Conservation (phyloP, 2,797 vertebrate species). For the Psittacula derbiana region DNA sequence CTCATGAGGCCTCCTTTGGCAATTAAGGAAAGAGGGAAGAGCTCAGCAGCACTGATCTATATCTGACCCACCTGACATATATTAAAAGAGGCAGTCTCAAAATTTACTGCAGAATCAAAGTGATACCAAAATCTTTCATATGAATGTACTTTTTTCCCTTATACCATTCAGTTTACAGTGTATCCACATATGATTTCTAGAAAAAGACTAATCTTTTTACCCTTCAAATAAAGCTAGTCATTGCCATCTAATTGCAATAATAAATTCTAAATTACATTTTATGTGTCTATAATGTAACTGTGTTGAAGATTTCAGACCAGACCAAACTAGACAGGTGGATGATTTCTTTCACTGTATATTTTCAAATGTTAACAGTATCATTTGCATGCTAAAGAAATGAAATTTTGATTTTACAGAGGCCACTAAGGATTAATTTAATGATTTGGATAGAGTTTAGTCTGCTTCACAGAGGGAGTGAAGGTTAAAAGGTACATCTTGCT, state of each 20-base stretch:
- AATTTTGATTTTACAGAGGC: conserved; percentile 66
- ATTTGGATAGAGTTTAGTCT: conserved; percentile 67
- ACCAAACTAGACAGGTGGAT: conserved; percentile 40
- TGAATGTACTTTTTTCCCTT: neutral
- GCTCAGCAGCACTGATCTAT: neutral
- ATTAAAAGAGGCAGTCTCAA: neutral
- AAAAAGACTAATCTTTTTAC: neutral
- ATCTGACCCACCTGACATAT: neutral
- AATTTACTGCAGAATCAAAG: neutral
- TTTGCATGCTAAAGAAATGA: conserved; percentile 72
- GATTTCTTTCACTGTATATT: conserved; percentile 50
- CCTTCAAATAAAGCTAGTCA: neutral
- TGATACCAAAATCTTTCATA: neutral
- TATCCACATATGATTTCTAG: neutral
- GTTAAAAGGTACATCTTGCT: conserved; percentile 77
- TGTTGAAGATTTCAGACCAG: conserved; percentile 14
- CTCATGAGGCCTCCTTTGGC: neutral
- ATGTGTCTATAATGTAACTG: neutral
- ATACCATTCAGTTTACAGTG: neutral
- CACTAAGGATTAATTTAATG: conserved; percentile 77
- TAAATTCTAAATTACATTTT: conserved; percentile 14
- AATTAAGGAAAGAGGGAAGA: neutral
- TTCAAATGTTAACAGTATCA: conserved; percentile 62
- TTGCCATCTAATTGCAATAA: conserved; percentile 1
- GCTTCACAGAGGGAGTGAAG: conserved; percentile 59